Conservation (phyloP, 2,888 invertebrate species). For the Eristalis pertinax region DNA sequence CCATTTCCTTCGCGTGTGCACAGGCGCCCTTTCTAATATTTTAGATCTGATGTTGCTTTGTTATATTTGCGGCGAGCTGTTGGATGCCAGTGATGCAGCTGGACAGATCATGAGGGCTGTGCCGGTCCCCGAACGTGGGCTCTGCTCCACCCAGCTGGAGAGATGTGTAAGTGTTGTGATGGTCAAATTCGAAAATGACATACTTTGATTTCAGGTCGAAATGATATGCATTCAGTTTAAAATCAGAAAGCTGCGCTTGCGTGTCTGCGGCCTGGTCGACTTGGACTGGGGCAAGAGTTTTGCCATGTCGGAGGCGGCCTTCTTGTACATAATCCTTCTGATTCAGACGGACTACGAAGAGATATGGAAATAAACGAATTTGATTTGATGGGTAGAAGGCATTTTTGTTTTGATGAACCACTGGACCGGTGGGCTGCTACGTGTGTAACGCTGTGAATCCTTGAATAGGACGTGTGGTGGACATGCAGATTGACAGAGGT, state of each 20-base stretch:
- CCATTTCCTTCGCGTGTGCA: not conserved
- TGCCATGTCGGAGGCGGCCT: not conserved
- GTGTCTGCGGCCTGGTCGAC: not conserved
- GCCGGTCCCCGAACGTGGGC: not conserved
- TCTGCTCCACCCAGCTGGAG: not conserved
- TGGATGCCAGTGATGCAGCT: not conserved
- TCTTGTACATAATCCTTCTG: not conserved
- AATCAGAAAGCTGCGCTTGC: not conserved
- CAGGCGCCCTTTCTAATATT: not conserved
- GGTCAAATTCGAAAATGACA: not conserved
- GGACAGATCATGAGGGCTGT: not conserved
- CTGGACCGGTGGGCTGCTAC: too few relatives aligned
- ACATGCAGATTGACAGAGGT: too few relatives aligned
- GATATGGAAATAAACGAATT: too few relatives aligned
- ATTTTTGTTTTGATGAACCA: too few relatives aligned
- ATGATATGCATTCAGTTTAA: not conserved
- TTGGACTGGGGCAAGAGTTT: not conserved
- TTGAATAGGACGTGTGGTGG: too few relatives aligned
- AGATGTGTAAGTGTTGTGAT: not conserved
- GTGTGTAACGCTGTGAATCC: too few relatives aligned
- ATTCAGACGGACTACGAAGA: not conserved
- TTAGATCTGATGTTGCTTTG: not conserved
- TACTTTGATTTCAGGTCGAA: not conserved
- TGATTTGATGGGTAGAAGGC: too few relatives aligned
- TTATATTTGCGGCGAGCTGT: not conserved